Base-by-base conservation (phyloP, 2,797 vertebrate species). In the Hoplostethus atlanticus region DNA sequence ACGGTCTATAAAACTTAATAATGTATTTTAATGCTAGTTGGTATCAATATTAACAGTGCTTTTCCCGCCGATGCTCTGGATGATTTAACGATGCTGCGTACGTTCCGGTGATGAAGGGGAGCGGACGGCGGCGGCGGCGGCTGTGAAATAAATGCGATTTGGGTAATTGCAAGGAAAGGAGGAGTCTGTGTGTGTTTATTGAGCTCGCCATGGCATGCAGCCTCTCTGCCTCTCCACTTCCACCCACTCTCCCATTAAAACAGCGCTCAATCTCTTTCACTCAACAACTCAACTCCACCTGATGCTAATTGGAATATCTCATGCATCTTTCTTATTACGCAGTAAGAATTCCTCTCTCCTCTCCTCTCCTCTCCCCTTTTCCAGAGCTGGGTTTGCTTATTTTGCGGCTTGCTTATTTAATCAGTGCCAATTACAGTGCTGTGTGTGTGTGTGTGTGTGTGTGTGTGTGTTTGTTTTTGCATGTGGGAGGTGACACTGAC, bases 81-180 rank as follows among this genome's bases (percentile, higher is more conserved):
- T 74, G 68, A 73, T 79, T 86, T 88, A 87, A 89, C 87, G 78
- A 87, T 84, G 81, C 54, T 64, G 62, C 81, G 56, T 47, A 68
- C 77, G 68, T 80, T 79, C 75, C 59, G 34, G 58, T 60, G 64
- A 74, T 67, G 21, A 5, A 51, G 59, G 42, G 53, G 63, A 54
- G 68, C 38, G 52, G 40, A 68, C 75, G 68, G 77, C 69, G 66
- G 58, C 16, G 21, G 21, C 21, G 21, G 21, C 21, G 48, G 79
- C 5, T 4, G 72, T 31, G 67, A 79, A 85, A 81, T 77, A 64
- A 82, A 87, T 87, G 77, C 48, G 15, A 79, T 89, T 84, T 77
- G 71, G 77, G 74, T 87, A 87, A 88, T 87, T 88, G 86, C 77
- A 64, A 21, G 64, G 73, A 81, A 82, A 78, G 65, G 65, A 42